A percentile compares a stretch with the other conserved stretches of the same genome.
These are phyloP conservation scores for Nothobranchius furzeri DNA, from an alignment of 2,113 vertebrate genomes.

Conservation along the genomic window DNA sequence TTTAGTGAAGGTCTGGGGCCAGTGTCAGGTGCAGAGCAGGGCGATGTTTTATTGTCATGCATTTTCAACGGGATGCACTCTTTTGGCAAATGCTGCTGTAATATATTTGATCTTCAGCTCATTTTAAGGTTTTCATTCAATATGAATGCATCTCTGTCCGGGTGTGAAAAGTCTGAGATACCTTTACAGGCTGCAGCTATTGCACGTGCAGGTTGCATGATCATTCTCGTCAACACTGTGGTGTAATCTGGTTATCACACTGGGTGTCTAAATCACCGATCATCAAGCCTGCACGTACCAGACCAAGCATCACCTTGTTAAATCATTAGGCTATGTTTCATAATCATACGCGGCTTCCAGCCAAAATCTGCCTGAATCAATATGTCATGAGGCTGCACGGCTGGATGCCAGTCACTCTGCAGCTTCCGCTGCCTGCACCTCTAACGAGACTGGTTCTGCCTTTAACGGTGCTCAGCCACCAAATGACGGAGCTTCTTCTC, in stretches of 20 bases:
- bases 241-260: no score
- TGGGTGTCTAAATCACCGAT: constrained; percentile 24
- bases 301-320: constrained; percentile 54
- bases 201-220: no score
- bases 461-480: constrained; percentile 1
- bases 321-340: constrained; percentile 65
- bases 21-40: constrained; percentile 26
- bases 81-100: no score
- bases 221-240: no score
- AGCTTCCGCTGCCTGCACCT: constrained; percentile 29
- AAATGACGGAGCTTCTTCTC: constrained; percentile 7
- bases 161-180: no score
- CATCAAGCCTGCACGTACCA: constrained; percentile 49
- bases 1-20: constrained; percentile 5
- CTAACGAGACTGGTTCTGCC: constrained; percentile 19
- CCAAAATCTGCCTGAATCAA: constrained; percentile 58
- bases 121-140: no score
- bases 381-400: constrained; percentile 49
- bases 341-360: constrained; percentile 49
- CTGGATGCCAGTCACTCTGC: constrained; percentile 34
- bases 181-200: no score
- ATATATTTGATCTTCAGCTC: not conserved
- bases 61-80: constrained; percentile 10
- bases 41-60: not conserved
- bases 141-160: no score